Evolutionary conservation across 2,113 vertebrate genomes (phyloP).

Genomic region (Riparia riparia): DNA sequence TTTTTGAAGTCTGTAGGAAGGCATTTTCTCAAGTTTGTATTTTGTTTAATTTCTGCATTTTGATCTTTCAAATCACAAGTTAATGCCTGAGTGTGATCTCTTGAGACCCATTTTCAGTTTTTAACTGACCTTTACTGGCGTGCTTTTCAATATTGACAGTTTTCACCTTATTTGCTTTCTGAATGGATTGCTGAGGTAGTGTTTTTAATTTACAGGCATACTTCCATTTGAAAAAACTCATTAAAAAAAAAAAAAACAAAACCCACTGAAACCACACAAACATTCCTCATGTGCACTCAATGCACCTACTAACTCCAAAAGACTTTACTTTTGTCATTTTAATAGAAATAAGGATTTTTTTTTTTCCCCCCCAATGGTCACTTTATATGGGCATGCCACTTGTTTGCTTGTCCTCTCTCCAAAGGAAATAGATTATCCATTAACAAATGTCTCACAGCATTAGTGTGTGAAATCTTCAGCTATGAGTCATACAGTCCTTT

Average conservation of each 20-base stretch:
- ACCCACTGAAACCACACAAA: background rate
- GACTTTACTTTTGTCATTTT: background rate
- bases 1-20: background rate
- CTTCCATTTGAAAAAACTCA: background rate
- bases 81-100: background rate
- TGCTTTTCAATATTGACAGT: background rate
- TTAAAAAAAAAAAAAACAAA: background rate
- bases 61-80: background rate
- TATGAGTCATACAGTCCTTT: slow-evolving; percentile 44
- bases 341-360: background rate
- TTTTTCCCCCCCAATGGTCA: background rate
- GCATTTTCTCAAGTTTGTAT: background rate
- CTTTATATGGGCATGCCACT: background rate
- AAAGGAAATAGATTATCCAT: slow-evolving; percentile 51
- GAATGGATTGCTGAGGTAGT: background rate
- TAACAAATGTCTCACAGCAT: slow-evolving; percentile 48
- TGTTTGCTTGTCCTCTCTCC: slow-evolving; percentile 4
- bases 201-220: background rate
- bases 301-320: background rate
- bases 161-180: background rate
- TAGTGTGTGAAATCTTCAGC: slow-evolving; percentile 14
- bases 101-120: background rate
- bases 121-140: background rate
- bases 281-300: background rate
- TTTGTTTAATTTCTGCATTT: background rate